A percentile compares a stretch with the other conserved stretches of the same genome.
phyloP scores from a whole-genome alignment of 2,113 vertebrate species.

The Muntiacus muntjak region DNA sequence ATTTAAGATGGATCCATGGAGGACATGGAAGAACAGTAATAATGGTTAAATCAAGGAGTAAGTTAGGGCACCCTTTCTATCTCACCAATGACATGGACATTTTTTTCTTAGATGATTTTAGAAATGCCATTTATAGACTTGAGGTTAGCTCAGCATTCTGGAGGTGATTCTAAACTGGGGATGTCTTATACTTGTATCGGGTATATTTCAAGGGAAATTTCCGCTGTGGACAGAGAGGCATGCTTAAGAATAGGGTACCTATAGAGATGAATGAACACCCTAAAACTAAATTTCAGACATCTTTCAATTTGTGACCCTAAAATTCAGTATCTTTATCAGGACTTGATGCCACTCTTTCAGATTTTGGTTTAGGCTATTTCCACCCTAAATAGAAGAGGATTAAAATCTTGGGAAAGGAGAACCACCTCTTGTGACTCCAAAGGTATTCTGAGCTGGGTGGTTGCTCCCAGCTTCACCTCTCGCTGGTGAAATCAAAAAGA shows the following conservation, averaged over 20 bases:
- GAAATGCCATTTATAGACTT: neutral
- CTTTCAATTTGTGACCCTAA: neutral
- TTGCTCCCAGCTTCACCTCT: conserved; percentile 9
- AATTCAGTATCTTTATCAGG: neutral
- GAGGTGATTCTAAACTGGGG: neutral
- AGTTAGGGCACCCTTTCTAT: neutral
- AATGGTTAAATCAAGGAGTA: neutral
- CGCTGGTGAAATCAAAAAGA: conserved; percentile 42
- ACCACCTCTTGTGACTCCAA: neutral
- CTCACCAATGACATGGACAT: neutral
- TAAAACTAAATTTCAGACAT: neutral
- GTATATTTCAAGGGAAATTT: conserved; percentile 1
- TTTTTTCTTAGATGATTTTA: conserved; percentile 20
- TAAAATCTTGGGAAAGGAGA: neutral
- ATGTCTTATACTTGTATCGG: neutral
- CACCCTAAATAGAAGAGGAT: neutral
- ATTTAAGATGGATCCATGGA: neutral
- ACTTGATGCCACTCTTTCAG: neutral
- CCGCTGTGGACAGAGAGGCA: neutral
- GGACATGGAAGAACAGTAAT: neutral
- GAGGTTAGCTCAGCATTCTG: neutral
- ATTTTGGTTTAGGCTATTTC: conserved; percentile 2
- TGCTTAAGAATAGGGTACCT: neutral
- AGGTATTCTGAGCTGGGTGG: neutral
- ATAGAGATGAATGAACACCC: neutral